Evolutionary conservation across 2,113 vertebrate genomes (phyloP).

Genomic region (Prunella fulvescens): DNA sequence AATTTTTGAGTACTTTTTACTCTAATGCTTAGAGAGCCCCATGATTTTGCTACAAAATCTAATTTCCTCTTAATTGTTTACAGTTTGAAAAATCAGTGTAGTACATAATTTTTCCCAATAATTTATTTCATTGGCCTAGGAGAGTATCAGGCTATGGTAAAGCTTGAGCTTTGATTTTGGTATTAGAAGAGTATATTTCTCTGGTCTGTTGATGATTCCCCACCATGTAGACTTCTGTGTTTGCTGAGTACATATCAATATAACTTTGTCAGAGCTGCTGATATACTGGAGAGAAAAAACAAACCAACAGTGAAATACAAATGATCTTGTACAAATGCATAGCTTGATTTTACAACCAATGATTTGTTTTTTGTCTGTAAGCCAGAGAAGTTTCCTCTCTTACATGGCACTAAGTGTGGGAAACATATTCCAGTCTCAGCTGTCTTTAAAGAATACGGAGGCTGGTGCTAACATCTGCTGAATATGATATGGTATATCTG

Average conservation of each 20-base stretch:
- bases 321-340: neutral
- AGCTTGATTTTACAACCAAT: neutral
- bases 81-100: neutral
- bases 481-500: neutral
- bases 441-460: neutral
- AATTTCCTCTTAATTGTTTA: neutral
- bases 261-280: neutral
- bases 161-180: neutral
- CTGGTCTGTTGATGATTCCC: neutral
- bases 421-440: neutral
- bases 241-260: neutral
- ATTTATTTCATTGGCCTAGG: neutral
- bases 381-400: neutral
- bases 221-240: neutral
- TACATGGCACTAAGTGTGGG: neutral
- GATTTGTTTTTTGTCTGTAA: neutral
- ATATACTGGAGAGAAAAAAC: neutral
- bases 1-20: neutral
- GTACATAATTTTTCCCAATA: neutral
- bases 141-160: neutral
- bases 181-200: neutral
- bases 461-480: neutral
- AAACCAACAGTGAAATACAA: neutral
- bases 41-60: neutral
- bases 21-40: neutral